Conservation (phyloP, 1,140 invertebrate genomes). For the Rhagoletis pomonella region DNA sequence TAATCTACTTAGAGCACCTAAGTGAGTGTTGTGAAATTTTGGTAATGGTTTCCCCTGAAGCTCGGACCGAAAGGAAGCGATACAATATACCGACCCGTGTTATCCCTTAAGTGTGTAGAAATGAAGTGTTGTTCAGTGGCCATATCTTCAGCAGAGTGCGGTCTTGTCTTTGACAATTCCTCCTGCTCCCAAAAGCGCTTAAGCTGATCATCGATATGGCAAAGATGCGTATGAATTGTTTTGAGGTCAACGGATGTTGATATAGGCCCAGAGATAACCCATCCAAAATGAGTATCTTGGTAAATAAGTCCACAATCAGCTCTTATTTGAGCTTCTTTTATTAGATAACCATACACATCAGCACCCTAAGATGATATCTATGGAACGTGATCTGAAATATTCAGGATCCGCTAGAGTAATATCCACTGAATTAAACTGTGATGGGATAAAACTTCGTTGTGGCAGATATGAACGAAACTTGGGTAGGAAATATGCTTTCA, state of each 20-base stretch:
- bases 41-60: no score
- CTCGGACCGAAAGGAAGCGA: no score
- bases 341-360: not conserved
- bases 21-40: no score
- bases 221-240: not conserved
- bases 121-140: no score
- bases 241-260: not conserved
- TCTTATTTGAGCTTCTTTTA: no score
- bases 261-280: slow-evolving; percentile 16
- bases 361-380: slow-evolving; percentile 48
- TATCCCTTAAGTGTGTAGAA: no score
- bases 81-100: no score
- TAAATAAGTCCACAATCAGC: no score
- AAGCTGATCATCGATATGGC: not conserved
- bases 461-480: slow-evolving; percentile 14
- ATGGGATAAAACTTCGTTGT: not conserved
- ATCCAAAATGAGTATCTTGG: slow-evolving; percentile 39
- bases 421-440: not conserved
- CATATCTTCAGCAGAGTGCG: no score
- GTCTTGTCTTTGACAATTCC: no score
- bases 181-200: no score
- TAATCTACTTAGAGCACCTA: no score
- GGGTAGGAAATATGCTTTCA: not conserved
- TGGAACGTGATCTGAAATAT: slow-evolving; percentile 6
- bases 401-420: slow-evolving; percentile 19